These are phyloP conservation scores for Ptychochromis oligacanthus DNA, from an alignment of 2,113 vertebrate genomes.

Conservation along the genomic window DNA sequence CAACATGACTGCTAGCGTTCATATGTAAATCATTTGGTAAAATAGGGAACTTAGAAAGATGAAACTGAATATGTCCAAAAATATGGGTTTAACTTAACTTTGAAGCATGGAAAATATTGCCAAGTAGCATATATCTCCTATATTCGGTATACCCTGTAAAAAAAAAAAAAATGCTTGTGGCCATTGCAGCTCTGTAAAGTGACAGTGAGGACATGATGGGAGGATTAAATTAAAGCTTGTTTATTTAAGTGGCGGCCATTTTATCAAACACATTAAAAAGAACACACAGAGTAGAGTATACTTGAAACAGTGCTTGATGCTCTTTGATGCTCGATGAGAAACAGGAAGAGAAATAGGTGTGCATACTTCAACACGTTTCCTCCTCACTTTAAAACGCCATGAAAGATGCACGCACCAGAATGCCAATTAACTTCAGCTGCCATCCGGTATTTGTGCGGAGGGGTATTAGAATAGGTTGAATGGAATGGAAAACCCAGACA, in stretches of 20 bases:
- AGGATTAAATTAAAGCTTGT: not conserved
- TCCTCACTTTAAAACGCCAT: not conserved
- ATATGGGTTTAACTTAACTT: not conserved
- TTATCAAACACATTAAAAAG: not conserved
- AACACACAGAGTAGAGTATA: not conserved
- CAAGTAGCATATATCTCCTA: not conserved
- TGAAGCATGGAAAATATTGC: not conserved
- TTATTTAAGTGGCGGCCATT: not conserved
- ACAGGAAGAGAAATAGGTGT: not conserved
- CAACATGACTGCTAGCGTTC: not conserved
- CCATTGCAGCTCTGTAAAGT: not conserved
- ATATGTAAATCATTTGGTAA: not conserved
- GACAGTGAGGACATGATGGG: not conserved
- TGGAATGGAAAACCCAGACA: not conserved
- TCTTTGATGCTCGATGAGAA: not conserved
- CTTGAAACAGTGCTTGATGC: not conserved
- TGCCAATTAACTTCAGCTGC: not conserved
- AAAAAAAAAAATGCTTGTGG: not conserved
- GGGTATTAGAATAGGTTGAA: no score
- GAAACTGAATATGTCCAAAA: not conserved
- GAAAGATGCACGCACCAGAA: not conserved
- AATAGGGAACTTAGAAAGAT: not conserved
- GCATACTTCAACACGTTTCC: slow-evolving; percentile 1
- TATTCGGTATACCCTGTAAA: not conserved
- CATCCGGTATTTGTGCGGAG: not conserved